A percentile compares a stretch with the other conserved stretches of the same genome.
phyloP scores from a whole-genome alignment of 1,140 invertebrate species.

The Cataglyphis hispanica region DNA sequence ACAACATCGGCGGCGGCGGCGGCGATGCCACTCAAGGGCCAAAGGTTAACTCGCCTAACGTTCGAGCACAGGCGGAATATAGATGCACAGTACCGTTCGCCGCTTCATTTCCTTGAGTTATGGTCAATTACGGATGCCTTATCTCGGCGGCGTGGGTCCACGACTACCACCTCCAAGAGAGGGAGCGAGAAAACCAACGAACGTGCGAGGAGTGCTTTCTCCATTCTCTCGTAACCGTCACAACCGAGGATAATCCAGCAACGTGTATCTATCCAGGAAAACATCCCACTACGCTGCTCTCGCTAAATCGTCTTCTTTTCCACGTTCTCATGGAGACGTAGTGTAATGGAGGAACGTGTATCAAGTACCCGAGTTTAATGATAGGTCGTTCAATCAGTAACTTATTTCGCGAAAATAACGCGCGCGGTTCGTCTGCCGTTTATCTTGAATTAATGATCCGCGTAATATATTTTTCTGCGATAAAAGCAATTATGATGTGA shows the following conservation, averaged over 20 bases:
- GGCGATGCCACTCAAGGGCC: conserved; percentile 58
- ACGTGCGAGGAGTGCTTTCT: not conserved
- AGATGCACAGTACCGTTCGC: conserved; percentile 78
- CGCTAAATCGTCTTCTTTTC: conserved; percentile 53
- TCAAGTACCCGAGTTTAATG: conserved; percentile 21
- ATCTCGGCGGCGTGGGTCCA: conserved; percentile 67
- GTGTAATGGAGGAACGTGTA: conserved; percentile 29
- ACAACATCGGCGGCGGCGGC: conserved; percentile 33
- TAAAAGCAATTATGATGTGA: not conserved
- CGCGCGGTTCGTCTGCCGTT: not conserved
- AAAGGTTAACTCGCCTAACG: conserved; percentile 78
- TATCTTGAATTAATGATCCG: not conserved
- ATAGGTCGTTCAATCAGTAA: conserved; percentile 30
- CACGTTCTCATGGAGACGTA: conserved; percentile 46
- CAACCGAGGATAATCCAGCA: conserved; percentile 69
- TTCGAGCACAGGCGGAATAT: conserved; percentile 71
- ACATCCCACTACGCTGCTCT: conserved; percentile 45
- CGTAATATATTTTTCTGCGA: not conserved
- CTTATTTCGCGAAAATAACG: not conserved
- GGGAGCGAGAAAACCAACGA: not conserved
- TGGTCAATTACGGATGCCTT: conserved; percentile 78
- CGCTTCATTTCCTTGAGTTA: conserved; percentile 81
- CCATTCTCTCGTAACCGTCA: conserved; percentile 31
- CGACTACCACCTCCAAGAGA: conserved; percentile 66
- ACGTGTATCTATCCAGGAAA: conserved; percentile 65